These are phyloP conservation scores for Philopedon plagiatum DNA, from an alignment of 2,888 invertebrate species.

Conservation along the genomic window DNA sequence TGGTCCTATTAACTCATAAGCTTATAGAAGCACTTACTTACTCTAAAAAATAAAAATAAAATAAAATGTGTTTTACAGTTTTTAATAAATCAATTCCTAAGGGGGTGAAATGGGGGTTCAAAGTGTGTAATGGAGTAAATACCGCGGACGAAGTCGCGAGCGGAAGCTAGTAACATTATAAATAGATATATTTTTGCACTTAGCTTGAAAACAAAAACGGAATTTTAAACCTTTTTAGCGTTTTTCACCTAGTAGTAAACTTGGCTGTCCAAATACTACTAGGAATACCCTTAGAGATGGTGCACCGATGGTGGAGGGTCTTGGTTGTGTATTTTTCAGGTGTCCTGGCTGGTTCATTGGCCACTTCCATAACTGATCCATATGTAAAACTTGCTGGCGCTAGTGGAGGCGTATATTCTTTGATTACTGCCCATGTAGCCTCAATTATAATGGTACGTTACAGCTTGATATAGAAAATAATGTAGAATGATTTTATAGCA, in stretches of 20 bases:
- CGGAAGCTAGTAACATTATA: no score
- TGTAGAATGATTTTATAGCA: neutral
- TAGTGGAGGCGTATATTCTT: constrained; percentile 94
- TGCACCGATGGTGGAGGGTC: constrained; percentile 96
- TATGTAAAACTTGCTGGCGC: constrained; percentile 90
- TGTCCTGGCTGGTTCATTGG: constrained; percentile 87
- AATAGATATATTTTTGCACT: no score
- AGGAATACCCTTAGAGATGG: constrained; percentile 96
- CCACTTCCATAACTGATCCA: constrained; percentile 88
- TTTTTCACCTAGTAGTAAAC: constrained; percentile 92
- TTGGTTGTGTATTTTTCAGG: constrained; percentile 87
- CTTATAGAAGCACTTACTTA: no score
- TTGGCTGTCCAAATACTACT: constrained; percentile 92
- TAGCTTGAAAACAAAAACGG: no score
- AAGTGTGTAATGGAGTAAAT: no score
- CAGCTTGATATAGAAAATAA: neutral
- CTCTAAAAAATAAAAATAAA: no score
- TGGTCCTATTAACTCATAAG: no score
- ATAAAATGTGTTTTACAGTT: no score
- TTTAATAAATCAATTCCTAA: no score
- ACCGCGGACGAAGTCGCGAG: no score
- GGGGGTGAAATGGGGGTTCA: no score
- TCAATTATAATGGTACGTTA: constrained; percentile 86
- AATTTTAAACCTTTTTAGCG: constrained; percentile 70
- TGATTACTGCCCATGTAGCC: constrained; percentile 94